A percentile compares a stretch with the other conserved stretches of the same genome.
Evolutionary conservation across 2,888 invertebrate genomes (phyloP).

Genomic region (Asteroscopus sphinx): DNA sequence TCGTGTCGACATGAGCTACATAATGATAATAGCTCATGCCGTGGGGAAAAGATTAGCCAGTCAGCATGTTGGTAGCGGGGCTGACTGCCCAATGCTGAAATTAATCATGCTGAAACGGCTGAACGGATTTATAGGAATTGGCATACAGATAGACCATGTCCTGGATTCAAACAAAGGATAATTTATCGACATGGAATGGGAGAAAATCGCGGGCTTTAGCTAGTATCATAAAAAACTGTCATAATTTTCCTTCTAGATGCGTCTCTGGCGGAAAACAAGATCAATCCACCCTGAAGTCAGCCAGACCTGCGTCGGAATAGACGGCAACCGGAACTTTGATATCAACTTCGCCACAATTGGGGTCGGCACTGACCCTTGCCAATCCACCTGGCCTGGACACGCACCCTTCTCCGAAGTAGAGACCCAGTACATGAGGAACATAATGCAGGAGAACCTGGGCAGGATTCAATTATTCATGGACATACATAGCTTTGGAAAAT

Average conservation of each 20-base stretch:
- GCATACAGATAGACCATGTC: too few relatives aligned
- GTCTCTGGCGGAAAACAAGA: slow-evolving; percentile 92
- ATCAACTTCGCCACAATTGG: slow-evolving; percentile 90
- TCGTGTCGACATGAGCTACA: too few relatives aligned
- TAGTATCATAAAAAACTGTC: too few relatives aligned
- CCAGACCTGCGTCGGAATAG: slow-evolving; percentile 90
- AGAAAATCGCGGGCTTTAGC: too few relatives aligned
- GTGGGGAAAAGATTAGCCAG: too few relatives aligned
- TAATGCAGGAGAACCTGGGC: slow-evolving; percentile 80
- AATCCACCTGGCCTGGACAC: slow-evolving; percentile 90
- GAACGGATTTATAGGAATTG: too few relatives aligned
- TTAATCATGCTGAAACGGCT: too few relatives aligned
- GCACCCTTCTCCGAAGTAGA: slow-evolving; percentile 91
- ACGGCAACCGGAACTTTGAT: slow-evolving; percentile 93
- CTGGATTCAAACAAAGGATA: too few relatives aligned
- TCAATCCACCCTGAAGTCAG: slow-evolving; percentile 67
- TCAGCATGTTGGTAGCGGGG: too few relatives aligned
- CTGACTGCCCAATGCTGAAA: too few relatives aligned
- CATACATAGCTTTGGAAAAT: slow-evolving; percentile 92
- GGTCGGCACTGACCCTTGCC: slow-evolving; percentile 83
- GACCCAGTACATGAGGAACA: slow-evolving; percentile 87
- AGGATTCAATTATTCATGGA: slow-evolving; percentile 91
- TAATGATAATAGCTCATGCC: too few relatives aligned
- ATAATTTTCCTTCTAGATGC: slow-evolving; percentile 73
- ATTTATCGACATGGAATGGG: too few relatives aligned